Evolutionary conservation across 2,888 invertebrate species (phyloP).

Genomic region (Sinhomidia bicolor): DNA sequence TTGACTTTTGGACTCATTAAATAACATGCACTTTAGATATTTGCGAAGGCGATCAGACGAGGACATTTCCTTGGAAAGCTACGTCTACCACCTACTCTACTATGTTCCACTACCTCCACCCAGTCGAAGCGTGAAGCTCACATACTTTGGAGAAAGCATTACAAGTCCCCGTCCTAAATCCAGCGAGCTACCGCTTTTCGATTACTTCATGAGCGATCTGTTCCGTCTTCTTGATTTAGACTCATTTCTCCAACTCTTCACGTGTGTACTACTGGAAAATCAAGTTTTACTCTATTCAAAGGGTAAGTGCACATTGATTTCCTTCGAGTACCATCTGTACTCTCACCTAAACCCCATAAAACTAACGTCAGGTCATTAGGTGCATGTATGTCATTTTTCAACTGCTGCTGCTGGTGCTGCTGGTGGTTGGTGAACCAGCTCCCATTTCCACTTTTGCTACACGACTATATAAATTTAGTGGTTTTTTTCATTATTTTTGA

Average conservation of each 20-base stretch:
- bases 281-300: slow-evolving; percentile 96
- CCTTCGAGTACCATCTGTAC: no score
- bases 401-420: no score
- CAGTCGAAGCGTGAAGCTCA: slow-evolving; percentile 91
- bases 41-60: slow-evolving; percentile 57
- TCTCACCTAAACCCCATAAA: no score
- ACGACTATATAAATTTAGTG: not conserved
- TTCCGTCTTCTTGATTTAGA: slow-evolving; percentile 95
- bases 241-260: slow-evolving; percentile 95
- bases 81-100: slow-evolving; percentile 96
- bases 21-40: slow-evolving; percentile 66
- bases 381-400: no score
- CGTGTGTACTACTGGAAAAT: slow-evolving; percentile 97
- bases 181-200: slow-evolving; percentile 95
- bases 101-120: slow-evolving; percentile 95
- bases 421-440: no score
- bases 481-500: not conserved
- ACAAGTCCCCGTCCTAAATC: slow-evolving; percentile 84
- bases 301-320: slow-evolving; percentile 87
- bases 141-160: slow-evolving; percentile 82
- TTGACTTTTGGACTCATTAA: not conserved
- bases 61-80: slow-evolving; percentile 88
- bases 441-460: not conserved
- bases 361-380: no score
- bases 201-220: slow-evolving; percentile 94